Evolutionary conservation across 2,797 vertebrate species (phyloP), one percentile per base, ranked within the genome.

Genomic region (Ibycter americanus): DNA sequence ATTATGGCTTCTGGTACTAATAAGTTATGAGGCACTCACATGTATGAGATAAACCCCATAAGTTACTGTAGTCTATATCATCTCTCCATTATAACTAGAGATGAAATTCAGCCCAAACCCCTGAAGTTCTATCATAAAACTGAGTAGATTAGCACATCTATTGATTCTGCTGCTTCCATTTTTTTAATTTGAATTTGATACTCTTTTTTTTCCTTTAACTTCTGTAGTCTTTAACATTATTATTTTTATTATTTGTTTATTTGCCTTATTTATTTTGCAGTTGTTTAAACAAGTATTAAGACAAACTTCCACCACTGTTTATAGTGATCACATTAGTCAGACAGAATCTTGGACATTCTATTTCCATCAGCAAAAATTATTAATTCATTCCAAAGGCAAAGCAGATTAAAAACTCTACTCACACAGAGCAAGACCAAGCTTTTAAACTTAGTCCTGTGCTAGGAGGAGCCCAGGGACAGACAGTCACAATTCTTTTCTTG

Each of bases 21-120:
- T 98, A 98, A 98, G 86, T 97, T 97, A 97, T 51, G 92, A 97
- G 83, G 34, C 74, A 80, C 83, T 98, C 94, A 93, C 63, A 58
- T 54, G 49, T 90, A 91, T 87, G 96, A 98, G 94, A 97, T 94
- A 98, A 98, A 97, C 76, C 88, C 62, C 78, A 40, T 97, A 97
- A 98, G 89, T 96, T 98, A 97, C 94, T 90, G 58, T 85, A 94
- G 70, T 90, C 89, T 98, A 85, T 96, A 98, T 98, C 95, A 97
- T 97, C 87, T 95, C 96, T 95, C 96, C 87, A 91, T 97, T 98
- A 97, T 92, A 97, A 89, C 81, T 88, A 92, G 47, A 93, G 95
- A 97, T 67, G 32, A 94, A 96, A 97, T 97, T 95, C 93, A 93
- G 71, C 56, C 94, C 71, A 71, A 83, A 93, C 56, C 59, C 71